Base-by-base conservation (phyloP, 2,113 vertebrate species). In the Anguilla japonica region DNA sequence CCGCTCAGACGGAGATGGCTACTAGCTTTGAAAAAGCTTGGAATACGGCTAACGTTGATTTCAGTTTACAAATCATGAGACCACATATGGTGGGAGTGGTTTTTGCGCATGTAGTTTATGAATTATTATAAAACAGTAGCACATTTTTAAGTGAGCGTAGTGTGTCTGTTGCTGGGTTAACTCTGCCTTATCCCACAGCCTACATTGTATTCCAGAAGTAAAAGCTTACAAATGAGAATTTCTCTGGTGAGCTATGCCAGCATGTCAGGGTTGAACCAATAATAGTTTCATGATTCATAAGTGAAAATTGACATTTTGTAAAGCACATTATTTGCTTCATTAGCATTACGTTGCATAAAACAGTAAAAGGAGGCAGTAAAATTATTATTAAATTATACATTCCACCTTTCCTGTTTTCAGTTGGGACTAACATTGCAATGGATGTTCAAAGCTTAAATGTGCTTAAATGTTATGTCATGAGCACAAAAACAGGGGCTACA, bases 51-150 rank as follows among this genome's bases (percentile, higher is more conserved):
- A 63, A 81, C 79, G 46, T 84, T 29, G 40, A 53, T 78, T 78
- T 75, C n/a, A 53, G n/a, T 84, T 43, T 84, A 79, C 71, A 84
- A 78, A 71, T 84, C 67, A 84, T 84, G 63, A 13, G 41, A 29
- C 75, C 43, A 84, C 71, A 84, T 43, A 84, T 79, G 75, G 84
- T 46, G 81, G 43, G 43, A 39, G 22, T 46, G 29, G 75, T 85
- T 79, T 34, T 80, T 79, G 78, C 34, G 50, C 29, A 79, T 46
- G 41, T 41, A 8, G 41, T 41, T 80, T 41, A 39, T 80, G 34
- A 41, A 29, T 80, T 80, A 80, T 40, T 40, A 41, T 41, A 80
- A 41, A 41, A 40, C 79, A 80, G 79, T 41, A 41, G 20, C 79
- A 80, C 79, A 18, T 41, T 41, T 80, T 80, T 80, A 80, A 41